Percentiles rank a stretch among this genome's conserved stretches.
These are phyloP conservation scores for Rhynchomys soricoides DNA, from an alignment of 2,113 vertebrate genomes.

Conservation along the genomic window DNA sequence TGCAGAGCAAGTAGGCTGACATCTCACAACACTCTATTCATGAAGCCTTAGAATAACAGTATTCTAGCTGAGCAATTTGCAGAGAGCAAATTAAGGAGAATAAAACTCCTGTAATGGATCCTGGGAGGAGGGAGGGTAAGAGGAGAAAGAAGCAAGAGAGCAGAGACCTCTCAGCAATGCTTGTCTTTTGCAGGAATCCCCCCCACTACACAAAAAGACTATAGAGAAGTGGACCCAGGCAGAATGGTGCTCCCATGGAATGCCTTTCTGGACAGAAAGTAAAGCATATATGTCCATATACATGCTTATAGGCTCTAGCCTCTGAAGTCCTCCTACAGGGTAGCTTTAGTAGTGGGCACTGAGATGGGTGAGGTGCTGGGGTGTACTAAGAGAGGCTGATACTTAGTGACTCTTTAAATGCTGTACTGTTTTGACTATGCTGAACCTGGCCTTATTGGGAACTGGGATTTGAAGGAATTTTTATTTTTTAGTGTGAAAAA, in stretches of 20 bases:
- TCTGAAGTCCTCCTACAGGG: background rate
- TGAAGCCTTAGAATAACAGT: background rate
- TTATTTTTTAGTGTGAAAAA: slow-evolving; percentile 1
- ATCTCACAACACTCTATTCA: background rate
- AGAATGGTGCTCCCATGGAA: accelerated
- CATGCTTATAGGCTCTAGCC: background rate
- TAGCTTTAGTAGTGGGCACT: no score
- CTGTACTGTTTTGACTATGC: background rate
- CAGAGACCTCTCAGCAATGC: background rate
- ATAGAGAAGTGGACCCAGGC: background rate
- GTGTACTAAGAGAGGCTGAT: background rate
- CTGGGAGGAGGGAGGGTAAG: slow-evolving; percentile 20
- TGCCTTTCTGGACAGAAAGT: background rate
- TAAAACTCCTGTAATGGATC: slow-evolving; percentile 59
- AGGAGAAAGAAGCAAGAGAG: background rate
- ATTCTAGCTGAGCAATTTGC: slow-evolving; percentile 67
- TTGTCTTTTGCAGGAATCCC: background rate
- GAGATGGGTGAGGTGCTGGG: accelerated
- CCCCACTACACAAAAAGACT: background rate
- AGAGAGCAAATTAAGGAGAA: slow-evolving; percentile 65
- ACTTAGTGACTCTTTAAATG: background rate
- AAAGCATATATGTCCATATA: background rate
- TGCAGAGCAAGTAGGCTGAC: slow-evolving; percentile 46
- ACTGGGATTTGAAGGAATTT: background rate
- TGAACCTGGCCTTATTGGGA: background rate